A percentile compares a stretch with the other conserved stretches of the same genome.
phyloP scores from a whole-genome alignment of 1,140 invertebrate genomes.

The Adoxophyes honmai region DNA sequence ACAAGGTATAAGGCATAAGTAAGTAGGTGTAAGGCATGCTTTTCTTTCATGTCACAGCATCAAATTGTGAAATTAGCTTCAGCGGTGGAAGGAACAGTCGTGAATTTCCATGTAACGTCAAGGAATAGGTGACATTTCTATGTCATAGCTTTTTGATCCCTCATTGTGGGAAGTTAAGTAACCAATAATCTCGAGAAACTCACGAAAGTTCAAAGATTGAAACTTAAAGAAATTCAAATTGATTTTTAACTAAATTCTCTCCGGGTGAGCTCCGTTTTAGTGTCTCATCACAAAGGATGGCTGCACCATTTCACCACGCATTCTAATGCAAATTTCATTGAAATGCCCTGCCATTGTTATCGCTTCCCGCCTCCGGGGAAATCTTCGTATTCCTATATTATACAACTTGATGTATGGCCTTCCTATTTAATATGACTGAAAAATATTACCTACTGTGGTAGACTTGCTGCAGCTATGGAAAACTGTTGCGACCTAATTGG shows the following conservation, averaged over 20 bases:
- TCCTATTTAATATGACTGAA: conserved; percentile 21
- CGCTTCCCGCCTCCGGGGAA: conserved; percentile 41
- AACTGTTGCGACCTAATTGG: not conserved
- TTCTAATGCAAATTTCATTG: conserved; percentile 66
- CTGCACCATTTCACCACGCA: conserved; percentile 42
- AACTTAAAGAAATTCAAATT: conserved; percentile 6
- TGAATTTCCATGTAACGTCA: no score
- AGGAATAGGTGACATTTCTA: no score
- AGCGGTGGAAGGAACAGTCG: no score
- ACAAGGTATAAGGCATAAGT: no score
- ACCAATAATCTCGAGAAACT: no score
- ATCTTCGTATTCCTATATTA: conserved; percentile 37
- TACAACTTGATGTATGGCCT: conserved; percentile 19
- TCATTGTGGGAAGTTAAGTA: no score
- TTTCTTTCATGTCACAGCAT: no score
- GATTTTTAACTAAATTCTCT: conserved; percentile 22
- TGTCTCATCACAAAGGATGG: conserved; percentile 44
- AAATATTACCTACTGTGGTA: conserved; percentile 1
- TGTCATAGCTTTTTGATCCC: no score
- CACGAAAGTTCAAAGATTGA: no score
- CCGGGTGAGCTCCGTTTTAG: conserved; percentile 22
- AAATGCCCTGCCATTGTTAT: conserved; percentile 58
- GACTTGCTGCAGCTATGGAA: not conserved
- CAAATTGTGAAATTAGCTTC: no score
- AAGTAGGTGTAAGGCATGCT: no score